Conservation (phyloP, 1,140 invertebrate genomes). For the Magallana gigas region DNA sequence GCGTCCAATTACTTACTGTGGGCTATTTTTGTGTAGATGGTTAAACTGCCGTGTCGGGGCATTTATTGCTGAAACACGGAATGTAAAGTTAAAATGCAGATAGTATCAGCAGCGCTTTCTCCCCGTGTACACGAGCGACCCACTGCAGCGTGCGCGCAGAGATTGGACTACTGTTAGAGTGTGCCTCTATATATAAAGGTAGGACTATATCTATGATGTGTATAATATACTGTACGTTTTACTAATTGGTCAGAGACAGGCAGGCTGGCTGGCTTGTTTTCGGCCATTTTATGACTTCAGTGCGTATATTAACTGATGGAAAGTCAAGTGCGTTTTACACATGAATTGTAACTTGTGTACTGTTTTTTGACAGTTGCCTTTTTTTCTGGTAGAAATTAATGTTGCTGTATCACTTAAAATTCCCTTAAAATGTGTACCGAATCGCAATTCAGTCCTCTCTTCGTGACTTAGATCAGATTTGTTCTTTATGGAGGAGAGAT, state of each 20-base stretch:
- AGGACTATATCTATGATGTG: not conserved
- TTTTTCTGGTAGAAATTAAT: too few relatives aligned
- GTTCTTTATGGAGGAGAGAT: too few relatives aligned
- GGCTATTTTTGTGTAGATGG: constrained; percentile 17
- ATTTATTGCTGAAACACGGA: constrained; percentile 29
- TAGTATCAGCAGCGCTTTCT: not conserved
- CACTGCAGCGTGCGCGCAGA: not conserved
- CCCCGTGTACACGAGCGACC: not conserved
- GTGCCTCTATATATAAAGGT: not conserved
- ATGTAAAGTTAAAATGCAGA: not conserved
- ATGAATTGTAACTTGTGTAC: too few relatives aligned
- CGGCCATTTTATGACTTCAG: constrained; percentile 14
- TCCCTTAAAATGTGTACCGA: too few relatives aligned
- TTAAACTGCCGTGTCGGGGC: constrained; percentile 26
- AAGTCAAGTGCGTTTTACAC: too few relatives aligned
- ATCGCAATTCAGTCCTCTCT: too few relatives aligned
- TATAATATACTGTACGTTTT: not conserved
- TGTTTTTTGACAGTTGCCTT: too few relatives aligned
- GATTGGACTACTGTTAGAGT: not conserved
- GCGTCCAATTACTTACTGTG: constrained; percentile 30
- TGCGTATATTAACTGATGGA: too few relatives aligned
- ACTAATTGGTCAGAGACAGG: not conserved
- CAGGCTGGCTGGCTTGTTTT: not conserved
- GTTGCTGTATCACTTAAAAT: too few relatives aligned
- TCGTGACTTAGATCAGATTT: too few relatives aligned